phyloP scores from a whole-genome alignment of 2,797 vertebrate species.

The Champsocephalus gunnari region DNA sequence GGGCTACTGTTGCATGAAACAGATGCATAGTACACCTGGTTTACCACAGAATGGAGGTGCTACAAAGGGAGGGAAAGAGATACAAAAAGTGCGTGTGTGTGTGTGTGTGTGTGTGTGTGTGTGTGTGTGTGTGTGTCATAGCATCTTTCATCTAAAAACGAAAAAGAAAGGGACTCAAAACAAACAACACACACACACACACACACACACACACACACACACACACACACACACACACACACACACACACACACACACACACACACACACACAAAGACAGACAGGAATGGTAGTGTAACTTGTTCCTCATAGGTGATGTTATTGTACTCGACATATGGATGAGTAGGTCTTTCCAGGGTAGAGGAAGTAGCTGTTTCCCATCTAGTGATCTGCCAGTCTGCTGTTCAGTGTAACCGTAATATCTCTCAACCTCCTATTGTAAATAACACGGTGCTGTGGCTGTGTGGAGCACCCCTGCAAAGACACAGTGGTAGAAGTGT shows the following conservation, averaged over 20 bases:
- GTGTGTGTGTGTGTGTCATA: not conserved
- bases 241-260: not conserved
- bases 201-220: slow-evolving; percentile 5
- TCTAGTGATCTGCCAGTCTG: slow-evolving; percentile 41
- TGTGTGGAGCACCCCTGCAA: not conserved
- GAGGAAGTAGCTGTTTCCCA: slow-evolving; percentile 45
- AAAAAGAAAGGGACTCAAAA: not conserved
- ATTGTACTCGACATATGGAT: slow-evolving; percentile 47
- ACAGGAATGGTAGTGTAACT: slow-evolving; percentile 29
- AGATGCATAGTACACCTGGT: slow-evolving; percentile 56
- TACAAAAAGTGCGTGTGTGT: not conserved
- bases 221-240: not conserved
- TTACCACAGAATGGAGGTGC: slow-evolving; percentile 49
- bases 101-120: not conserved
- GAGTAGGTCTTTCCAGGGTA: slow-evolving; percentile 62
- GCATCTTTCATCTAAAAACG: slow-evolving; percentile 13
- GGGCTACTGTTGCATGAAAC: slow-evolving; percentile 53
- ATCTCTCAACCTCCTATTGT: slow-evolving; percentile 15
- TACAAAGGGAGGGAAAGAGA: slow-evolving; percentile 26
- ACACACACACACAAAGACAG: not conserved
- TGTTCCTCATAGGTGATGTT: slow-evolving; percentile 40
- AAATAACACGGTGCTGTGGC: not conserved
- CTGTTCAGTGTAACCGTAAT: slow-evolving; percentile 11
- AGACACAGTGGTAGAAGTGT: not conserved
- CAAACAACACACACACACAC: not conserved